Percentiles rank a stretch among this genome's conserved stretches.
These are phyloP conservation scores for Sarcophaga carnaria DNA, from an alignment of 2,888 invertebrate genomes.

Conservation along the genomic window DNA sequence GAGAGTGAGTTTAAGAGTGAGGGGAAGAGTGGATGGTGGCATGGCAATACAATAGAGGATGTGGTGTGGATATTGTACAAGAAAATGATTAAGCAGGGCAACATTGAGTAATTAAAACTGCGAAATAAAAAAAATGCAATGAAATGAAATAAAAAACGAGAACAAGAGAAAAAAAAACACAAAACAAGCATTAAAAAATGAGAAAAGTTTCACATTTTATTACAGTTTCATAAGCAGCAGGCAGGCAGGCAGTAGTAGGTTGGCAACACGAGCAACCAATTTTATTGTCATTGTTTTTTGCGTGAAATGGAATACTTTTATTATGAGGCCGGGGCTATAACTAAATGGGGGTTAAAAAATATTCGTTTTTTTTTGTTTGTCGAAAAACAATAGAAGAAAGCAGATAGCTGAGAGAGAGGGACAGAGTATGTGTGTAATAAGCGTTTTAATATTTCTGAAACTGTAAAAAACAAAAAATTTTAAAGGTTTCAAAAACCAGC, in stretches of 20 bases:
- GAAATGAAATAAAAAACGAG: background rate
- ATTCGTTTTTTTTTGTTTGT: background rate
- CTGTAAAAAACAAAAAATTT: too few species aligned
- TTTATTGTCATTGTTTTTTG: constrained; percentile 13
- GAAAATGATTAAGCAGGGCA: constrained; percentile 56
- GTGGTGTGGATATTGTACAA: background rate
- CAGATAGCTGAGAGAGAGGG: too few species aligned
- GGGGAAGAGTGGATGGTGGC: background rate
- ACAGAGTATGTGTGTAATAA: too few species aligned
- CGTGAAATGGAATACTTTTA: constrained; percentile 39
- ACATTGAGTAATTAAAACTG: constrained; percentile 68
- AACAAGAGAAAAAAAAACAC: background rate
- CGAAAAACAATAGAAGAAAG: background rate
- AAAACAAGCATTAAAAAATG: constrained; percentile 23
- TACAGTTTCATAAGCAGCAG: background rate
- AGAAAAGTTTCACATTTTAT: constrained; percentile 34
- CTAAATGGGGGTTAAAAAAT: constrained; percentile 48
- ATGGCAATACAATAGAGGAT: constrained; percentile 41
- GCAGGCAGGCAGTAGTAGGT: too few species aligned
- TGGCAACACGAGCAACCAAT: background rate
- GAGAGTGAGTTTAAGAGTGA: background rate
- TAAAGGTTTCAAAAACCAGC: too few species aligned
- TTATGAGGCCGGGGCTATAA: constrained; percentile 41
- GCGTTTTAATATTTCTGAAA: too few species aligned
- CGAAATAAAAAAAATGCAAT: background rate